Conservation (phyloP, 2,888 invertebrate genomes). For the Acleris emargana region DNA sequence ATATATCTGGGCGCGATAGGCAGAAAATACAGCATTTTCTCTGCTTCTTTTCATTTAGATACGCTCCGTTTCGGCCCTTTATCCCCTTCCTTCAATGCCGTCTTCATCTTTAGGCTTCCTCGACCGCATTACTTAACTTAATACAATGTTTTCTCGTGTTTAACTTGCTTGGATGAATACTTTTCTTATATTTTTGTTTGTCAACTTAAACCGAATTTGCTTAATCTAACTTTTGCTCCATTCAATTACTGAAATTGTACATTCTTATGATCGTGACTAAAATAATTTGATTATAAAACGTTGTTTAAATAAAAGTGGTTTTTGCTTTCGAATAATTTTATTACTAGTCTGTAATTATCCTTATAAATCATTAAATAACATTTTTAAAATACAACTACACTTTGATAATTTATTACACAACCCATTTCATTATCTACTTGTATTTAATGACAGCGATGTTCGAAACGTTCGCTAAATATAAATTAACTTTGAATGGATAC, state of each 20-base stretch:
- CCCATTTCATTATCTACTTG: constrained; percentile 74
- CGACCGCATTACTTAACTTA: constrained; percentile 63
- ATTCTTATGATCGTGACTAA: neutral
- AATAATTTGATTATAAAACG: constrained; percentile 2
- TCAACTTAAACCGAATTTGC: constrained; percentile 47
- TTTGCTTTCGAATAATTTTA: constrained; percentile 41
- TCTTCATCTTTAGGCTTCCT: constrained; percentile 56
- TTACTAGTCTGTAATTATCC: constrained; percentile 49
- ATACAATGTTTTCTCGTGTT: constrained; percentile 61
- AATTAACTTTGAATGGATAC: constrained; percentile 47
- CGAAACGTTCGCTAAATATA: constrained; percentile 29
- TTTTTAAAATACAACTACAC: constrained; percentile 69
- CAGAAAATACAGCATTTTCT: constrained; percentile 54
- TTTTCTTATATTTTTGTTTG: constrained; percentile 47
- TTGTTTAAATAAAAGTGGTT: constrained; percentile 15
- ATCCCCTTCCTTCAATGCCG: constrained; percentile 58
- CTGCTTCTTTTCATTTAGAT: constrained; percentile 63
- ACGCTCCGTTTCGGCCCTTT: constrained; percentile 55
- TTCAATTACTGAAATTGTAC: constrained; percentile 12
- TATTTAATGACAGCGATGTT: constrained; percentile 52
- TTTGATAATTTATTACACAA: constrained; percentile 80
- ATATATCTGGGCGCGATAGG: constrained; percentile 59
- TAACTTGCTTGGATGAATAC: constrained; percentile 48
- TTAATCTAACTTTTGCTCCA: constrained; percentile 46
- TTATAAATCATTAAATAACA: constrained; percentile 77